Percentiles rank a stretch among this genome's conserved stretches.
Conservation (phyloP, 2,888 invertebrate genomes). For the Agapostemon virescens region DNA sequence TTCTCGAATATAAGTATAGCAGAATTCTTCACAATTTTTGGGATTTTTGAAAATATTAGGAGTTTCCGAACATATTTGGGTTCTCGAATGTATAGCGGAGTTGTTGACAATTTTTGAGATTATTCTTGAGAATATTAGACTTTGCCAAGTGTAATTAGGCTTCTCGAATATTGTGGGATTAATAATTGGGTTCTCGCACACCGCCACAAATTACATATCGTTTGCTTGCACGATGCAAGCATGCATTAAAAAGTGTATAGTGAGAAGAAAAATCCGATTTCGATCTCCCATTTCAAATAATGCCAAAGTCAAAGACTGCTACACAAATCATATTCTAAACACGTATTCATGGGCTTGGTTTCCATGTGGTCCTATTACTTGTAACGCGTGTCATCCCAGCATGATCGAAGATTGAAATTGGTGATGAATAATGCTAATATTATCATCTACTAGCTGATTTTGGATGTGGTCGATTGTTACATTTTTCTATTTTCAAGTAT, state of each 20-base stretch:
- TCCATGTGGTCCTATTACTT: slow-evolving; percentile 28
- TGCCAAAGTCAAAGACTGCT: slow-evolving; percentile 62
- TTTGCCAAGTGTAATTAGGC: background rate
- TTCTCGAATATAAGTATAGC: too few relatives aligned
- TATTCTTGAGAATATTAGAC: too few relatives aligned
- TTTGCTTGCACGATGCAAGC: background rate
- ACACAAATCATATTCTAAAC: slow-evolving; percentile 38
- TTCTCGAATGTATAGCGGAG: background rate
- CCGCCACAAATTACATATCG: background rate
- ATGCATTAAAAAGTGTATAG: background rate
- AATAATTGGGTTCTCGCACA: too few relatives aligned
- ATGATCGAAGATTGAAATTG: slow-evolving; percentile 40
- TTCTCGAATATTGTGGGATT: too few relatives aligned
- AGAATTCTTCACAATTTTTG: too few relatives aligned
- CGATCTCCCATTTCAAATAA: slow-evolving; percentile 48
- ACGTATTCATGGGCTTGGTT: slow-evolving; percentile 56
- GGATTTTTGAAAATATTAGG: too few relatives aligned
- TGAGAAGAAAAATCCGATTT: slow-evolving; percentile 15
- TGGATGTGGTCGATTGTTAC: slow-evolving; percentile 31
- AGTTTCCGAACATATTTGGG: background rate
- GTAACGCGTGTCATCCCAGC: slow-evolving; percentile 42
- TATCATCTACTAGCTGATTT: slow-evolving; percentile 36
- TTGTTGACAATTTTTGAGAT: too few relatives aligned
- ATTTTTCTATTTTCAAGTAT: slow-evolving; percentile 19
- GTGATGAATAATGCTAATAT: slow-evolving; percentile 5